Evolutionary conservation across 2,888 invertebrate species (phyloP), one percentile per base, ranked within the genome.

Genomic region (Apodemia mormo): DNA sequence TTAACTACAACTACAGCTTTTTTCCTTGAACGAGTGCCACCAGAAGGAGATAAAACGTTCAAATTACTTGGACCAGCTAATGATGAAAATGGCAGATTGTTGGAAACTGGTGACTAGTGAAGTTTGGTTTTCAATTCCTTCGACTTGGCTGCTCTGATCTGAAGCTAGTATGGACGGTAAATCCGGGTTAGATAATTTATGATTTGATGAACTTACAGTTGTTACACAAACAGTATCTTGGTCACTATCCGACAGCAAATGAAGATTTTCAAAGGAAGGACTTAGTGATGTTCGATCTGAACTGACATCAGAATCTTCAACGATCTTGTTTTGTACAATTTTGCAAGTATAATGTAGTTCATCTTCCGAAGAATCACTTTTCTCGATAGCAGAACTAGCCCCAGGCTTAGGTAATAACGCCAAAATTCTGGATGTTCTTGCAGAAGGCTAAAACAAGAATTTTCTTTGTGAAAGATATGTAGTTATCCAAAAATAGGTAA

Each of bases 231-330:
- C 14, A 4, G 52, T 52, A 52, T 52, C 52, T 12, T 52, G 12
- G 52, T 52, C 52, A n/a, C 52, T 52, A 52, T 52, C 52, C 52
- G 10, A 52, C 52, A 52, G n/a, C n/a, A 52, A 52, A 52, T 52
- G 52, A 52, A 52, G 14, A 52, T 12, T 52, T 52, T 37, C 37
- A 37, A 37, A 37, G 37, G 37, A 37, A 37, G 37, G 37, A 37
- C 37, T 37, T 37, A 6, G 52, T 52, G n/a, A 52, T 52, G 52
- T 12, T 52, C 14, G 52, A 52, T 52, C 52, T 52, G 12, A 52
- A 52, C 52, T 12, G 52, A 52, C 52, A 52, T 52, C 52, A 52
- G 52, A 52, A 52, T 52, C 14, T 52, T 52, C n/a, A 52, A 52
- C n/a, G 5, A 52, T 52, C n/a, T 52, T 12, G n/a, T 52, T 52